These are phyloP conservation scores for Lutjanus argentimaculatus DNA, from an alignment of 2,797 vertebrate genomes.

Conservation along the genomic window DNA sequence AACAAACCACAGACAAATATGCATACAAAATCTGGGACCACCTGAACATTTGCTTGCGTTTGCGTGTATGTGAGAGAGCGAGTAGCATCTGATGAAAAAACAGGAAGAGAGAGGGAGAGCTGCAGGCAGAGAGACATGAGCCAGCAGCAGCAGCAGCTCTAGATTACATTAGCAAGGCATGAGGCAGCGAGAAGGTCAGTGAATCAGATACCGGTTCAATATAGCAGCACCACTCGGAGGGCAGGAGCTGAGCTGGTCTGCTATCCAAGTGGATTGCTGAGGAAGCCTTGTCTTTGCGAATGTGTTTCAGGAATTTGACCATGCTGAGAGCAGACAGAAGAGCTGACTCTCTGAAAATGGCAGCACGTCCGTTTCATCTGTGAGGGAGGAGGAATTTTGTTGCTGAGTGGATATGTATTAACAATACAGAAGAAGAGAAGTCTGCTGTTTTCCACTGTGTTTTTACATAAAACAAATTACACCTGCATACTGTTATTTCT, in stretches of 20 bases:
- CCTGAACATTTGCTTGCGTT: constrained; percentile 16
- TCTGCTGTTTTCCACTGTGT: constrained; percentile 19
- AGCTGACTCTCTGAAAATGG: constrained; percentile 75
- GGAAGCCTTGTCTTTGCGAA: constrained; percentile 80
- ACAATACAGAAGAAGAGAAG: constrained; percentile 46
- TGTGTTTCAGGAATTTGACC: constrained; percentile 75
- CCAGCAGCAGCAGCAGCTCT: constrained; percentile 74
- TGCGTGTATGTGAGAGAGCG: background rate
- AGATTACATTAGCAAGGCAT: constrained; percentile 93
- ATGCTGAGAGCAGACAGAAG: constrained; percentile 71
- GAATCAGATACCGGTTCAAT: constrained; percentile 86
- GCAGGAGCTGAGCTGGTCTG: constrained; percentile 75
- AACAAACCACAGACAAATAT: constrained; percentile 18
- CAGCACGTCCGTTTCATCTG: constrained; percentile 60
- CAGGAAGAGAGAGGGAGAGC: constrained; percentile 37
- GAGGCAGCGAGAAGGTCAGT: constrained; percentile 87
- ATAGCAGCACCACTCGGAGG: constrained; percentile 67
- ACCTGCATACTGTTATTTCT: constrained; percentile 29
- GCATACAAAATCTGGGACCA: constrained; percentile 27
- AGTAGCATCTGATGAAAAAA: constrained; percentile 35
- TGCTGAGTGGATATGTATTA: constrained; percentile 74
- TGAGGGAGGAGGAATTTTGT: constrained; percentile 62
- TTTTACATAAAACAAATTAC: constrained; percentile 62
- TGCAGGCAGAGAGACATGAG: constrained; percentile 70
- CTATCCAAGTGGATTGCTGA: constrained; percentile 69